A percentile compares a stretch with the other conserved stretches of the same genome.
phyloP scores from a whole-genome alignment of 2,113 vertebrate species.

The Zapus hudsonius region DNA sequence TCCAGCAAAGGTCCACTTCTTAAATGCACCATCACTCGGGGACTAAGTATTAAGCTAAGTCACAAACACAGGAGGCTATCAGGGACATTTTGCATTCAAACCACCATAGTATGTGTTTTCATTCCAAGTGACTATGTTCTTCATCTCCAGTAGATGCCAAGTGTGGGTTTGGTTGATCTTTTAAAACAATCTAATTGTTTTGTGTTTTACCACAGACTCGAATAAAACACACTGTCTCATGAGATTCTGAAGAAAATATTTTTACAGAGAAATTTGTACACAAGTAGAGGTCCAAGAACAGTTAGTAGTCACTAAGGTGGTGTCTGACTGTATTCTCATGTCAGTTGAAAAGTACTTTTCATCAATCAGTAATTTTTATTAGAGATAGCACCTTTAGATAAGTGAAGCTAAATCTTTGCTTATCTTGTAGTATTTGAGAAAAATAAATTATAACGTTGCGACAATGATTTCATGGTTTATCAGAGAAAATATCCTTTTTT shows the following conservation, averaged over 20 bases:
- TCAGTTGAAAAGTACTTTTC: neutral
- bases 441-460: neutral
- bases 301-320: neutral
- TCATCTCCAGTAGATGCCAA: neutral
- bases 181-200: too few species aligned
- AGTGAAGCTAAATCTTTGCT: neutral
- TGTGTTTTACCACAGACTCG: neutral
- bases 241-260: neutral
- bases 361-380: neutral
- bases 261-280: neutral
- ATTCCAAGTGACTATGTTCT: neutral
- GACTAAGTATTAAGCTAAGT: too few species aligned
- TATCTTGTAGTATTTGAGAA: slow-evolving; percentile 39
- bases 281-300: neutral
- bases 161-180: neutral
- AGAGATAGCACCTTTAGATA: neutral
- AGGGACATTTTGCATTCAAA: too few species aligned
- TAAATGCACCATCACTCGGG: too few species aligned
- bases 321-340: neutral
- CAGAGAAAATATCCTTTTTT: neutral
- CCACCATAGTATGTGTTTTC: neutral
- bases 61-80: too few species aligned
- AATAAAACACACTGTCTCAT: neutral
- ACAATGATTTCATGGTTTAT: neutral
- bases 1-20: too few species aligned